Conservation (phyloP, 2,113 vertebrate species). For the Trinectes maculatus region DNA sequence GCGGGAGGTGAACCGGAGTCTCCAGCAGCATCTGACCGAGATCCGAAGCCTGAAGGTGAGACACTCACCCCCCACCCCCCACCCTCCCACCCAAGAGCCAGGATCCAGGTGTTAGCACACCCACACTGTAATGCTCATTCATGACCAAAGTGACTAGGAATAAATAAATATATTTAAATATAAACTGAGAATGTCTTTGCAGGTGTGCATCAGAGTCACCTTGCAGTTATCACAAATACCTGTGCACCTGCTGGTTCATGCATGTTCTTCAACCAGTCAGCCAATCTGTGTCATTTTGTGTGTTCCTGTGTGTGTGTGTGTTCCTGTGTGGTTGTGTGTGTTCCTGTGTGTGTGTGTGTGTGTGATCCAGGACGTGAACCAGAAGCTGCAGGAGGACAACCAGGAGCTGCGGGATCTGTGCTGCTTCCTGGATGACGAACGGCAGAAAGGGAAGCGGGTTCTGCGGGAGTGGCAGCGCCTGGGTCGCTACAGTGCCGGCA, state of each 20-base stretch:
- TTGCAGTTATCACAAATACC: too few species aligned
- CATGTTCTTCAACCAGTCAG: too few species aligned
- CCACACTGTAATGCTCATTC: too few species aligned
- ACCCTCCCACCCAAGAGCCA: too few species aligned
- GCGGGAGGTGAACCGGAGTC: conserved; percentile 95
- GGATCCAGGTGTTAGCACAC: too few species aligned
- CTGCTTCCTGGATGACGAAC: conserved; percentile 96
- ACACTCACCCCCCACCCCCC: too few species aligned
- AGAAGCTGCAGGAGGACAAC: conserved; percentile 98
- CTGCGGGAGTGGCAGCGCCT: conserved; percentile 96
- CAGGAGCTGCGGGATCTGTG: conserved; percentile 96
- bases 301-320: conserved; percentile 49
- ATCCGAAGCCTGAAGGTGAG: conserved; percentile 96
- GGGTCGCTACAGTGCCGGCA: conserved; percentile 90
- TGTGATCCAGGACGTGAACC: conserved; percentile 91
- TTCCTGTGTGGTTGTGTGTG: conserved; percentile 12
- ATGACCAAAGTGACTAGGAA: too few species aligned
- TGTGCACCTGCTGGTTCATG: too few species aligned
- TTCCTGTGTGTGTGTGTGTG: conserved; percentile 38
- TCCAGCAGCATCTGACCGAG: conserved; percentile 96
- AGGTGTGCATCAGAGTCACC: too few species aligned
- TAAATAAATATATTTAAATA: too few species aligned
- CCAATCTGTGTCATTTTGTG: too few species aligned
- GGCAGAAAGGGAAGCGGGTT: conserved; percentile 95
- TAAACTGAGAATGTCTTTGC: too few species aligned